Evolutionary conservation across 1,140 invertebrate genomes (phyloP), one percentile per base, ranked within the genome.

Genomic region (Drosophila dunni): DNA sequence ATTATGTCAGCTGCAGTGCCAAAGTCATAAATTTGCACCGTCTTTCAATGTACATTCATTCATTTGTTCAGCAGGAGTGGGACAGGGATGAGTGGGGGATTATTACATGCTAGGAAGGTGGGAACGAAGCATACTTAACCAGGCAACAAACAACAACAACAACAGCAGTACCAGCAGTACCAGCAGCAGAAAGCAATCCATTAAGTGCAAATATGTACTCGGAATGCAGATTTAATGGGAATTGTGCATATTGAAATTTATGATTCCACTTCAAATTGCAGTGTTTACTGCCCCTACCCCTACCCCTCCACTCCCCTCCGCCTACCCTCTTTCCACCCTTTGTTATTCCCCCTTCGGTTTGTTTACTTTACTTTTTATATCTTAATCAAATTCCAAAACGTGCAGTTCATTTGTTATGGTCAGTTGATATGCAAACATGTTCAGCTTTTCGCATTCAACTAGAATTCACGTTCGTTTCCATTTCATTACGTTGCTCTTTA

Each of bases 1-100:
- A 86, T 86, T 86, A 86, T 86, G 82, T 86, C 84, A 86, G 76
- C 69, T 86, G 82, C 82, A 82, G 76, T 82, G 68, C 75, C 82
- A 88, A 67, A 86, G 81, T 82, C 82, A 82, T 86, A 88, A 88
- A 88, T 88, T 86, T 88, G 61, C 71, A 61, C 75, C 51, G 71
- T 72, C 74, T 79, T 67, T 69, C 58, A 50, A 24, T 38, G 42
- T 46, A 56, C 64, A 67, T 72, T 67, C 56, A 77, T 73, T 75
- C 61, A 68, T 46, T 75, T 66, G 45, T 58, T 5, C 34, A 44
- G 45, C 7, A 9, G 10, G 34, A 38, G 48, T 15, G 20, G 10
- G 11, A 7, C 0, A 38, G 17, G 24, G n/a, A 29, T 29, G 24
- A 29, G 24, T 0, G 44, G 44, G 46, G 20, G 20, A 9, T 11